These are phyloP conservation scores for Zoanthus solanderi DNA, from an alignment of 92 coral and sea anemone species.

Conservation along the genomic window DNA sequence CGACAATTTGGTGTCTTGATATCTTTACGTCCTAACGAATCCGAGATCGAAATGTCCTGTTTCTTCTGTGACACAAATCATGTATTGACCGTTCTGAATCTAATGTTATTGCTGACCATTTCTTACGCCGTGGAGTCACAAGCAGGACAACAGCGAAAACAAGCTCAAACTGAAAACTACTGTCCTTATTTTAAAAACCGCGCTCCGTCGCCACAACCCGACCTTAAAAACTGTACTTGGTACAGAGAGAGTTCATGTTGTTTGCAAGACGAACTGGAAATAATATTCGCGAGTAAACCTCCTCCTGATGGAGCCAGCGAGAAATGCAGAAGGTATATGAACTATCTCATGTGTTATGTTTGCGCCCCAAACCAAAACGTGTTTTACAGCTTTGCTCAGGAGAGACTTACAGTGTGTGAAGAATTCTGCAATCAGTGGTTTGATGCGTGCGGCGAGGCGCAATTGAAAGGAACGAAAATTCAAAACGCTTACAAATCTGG, in stretches of 20 bases:
- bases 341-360: slow-evolving; percentile 88
- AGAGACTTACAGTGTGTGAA: slow-evolving; percentile 85
- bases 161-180: slow-evolving; percentile 55
- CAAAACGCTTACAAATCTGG: slow-evolving; percentile 75
- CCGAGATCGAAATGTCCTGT: neutral
- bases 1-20: no score
- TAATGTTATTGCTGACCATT: slow-evolving; percentile 19
- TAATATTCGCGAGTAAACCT: slow-evolving; percentile 71
- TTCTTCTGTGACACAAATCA: neutral
- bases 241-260: slow-evolving; percentile 89
- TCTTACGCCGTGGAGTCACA: slow-evolving; percentile 13
- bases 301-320: slow-evolving; percentile 89
- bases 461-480: slow-evolving; percentile 82
- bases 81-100: neutral
- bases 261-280: slow-evolving; percentile 80
- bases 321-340: slow-evolving; percentile 72
- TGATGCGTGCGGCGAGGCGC: slow-evolving; percentile 83
- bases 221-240: slow-evolving; percentile 95
- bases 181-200: slow-evolving; percentile 97
- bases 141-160: neutral
- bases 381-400: slow-evolving; percentile 74
- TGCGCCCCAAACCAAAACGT: slow-evolving; percentile 92
- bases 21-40: no score
- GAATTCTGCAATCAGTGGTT: slow-evolving; percentile 82
- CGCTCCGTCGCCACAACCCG: slow-evolving; percentile 90